Conservation (phyloP, 1,140 invertebrate species). For the Drosophila prosaltans region DNA sequence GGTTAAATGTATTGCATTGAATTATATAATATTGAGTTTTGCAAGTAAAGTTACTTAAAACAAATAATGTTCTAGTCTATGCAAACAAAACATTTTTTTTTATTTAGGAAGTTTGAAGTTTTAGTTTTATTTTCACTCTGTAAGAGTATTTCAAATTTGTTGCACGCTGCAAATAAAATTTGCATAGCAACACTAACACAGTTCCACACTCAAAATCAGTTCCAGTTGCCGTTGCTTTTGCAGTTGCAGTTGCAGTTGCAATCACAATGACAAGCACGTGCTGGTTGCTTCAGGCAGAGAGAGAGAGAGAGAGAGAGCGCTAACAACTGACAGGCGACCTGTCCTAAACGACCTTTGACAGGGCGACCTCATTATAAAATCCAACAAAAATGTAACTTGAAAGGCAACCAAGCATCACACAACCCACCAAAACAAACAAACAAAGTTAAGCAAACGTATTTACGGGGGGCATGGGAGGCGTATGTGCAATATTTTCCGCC, state of each 20-base stretch:
- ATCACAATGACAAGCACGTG: constrained; percentile 49
- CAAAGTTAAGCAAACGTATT: constrained; percentile 29
- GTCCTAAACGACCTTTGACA: constrained; percentile 13
- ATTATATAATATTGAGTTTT: too few relatives aligned
- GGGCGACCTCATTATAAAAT: constrained; percentile 28
- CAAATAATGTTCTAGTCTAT: too few relatives aligned
- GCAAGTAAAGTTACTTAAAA: too few relatives aligned
- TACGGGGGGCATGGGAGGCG: constrained; percentile 35
- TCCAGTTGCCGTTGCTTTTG: neutral
- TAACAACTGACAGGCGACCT: constrained; percentile 20
- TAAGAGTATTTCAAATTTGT: neutral
- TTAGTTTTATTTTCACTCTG: too few relatives aligned
- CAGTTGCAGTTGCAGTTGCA: neutral
- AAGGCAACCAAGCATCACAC: constrained; percentile 9
- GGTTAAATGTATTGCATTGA: too few relatives aligned
- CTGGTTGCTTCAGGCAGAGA: constrained; percentile 32
- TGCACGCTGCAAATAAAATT: neutral
- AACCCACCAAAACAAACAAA: constrained; percentile 27
- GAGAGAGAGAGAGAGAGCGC: neutral
- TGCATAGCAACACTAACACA: neutral
- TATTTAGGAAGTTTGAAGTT: too few relatives aligned
- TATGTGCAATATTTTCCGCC: constrained; percentile 64
- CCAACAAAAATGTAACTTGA: constrained; percentile 43
- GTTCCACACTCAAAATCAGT: too few relatives aligned
- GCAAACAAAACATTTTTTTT: too few relatives aligned